Conservation (phyloP, 2,113 vertebrate genomes). For the Gulo gulo region DNA sequence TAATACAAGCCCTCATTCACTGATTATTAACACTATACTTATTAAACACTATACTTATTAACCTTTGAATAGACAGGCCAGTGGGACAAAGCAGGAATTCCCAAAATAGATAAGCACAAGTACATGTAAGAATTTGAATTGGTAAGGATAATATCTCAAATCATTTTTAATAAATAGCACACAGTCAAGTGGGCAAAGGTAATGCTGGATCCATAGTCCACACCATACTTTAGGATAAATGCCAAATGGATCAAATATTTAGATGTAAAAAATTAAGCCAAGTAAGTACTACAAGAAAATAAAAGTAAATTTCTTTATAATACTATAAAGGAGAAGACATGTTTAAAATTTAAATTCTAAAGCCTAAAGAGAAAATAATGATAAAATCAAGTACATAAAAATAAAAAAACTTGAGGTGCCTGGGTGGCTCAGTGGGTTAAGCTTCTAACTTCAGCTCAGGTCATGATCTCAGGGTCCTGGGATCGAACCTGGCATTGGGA, state of each 20-base stretch:
- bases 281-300: neutral
- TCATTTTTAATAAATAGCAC: neutral
- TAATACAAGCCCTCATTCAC: neutral
- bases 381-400: neutral
- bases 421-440: too few relatives aligned
- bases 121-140: neutral
- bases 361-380: neutral
- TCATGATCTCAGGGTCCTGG: too few relatives aligned
- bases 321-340: neutral
- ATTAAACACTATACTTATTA: neutral
- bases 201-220: neutral
- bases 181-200: neutral
- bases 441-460: too few relatives aligned
- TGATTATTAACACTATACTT: neutral
- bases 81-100: neutral
- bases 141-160: neutral
- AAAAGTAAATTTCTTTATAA: neutral
- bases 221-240: neutral
- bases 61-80: neutral
- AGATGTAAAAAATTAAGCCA: neutral
- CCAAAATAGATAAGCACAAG: neutral
- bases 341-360: neutral
- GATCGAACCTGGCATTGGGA: too few relatives aligned
- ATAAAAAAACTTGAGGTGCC: too few relatives aligned
- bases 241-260: neutral